Evolutionary conservation across 2,113 vertebrate genomes (phyloP).

Genomic region (Nanorana parkeri): DNA sequence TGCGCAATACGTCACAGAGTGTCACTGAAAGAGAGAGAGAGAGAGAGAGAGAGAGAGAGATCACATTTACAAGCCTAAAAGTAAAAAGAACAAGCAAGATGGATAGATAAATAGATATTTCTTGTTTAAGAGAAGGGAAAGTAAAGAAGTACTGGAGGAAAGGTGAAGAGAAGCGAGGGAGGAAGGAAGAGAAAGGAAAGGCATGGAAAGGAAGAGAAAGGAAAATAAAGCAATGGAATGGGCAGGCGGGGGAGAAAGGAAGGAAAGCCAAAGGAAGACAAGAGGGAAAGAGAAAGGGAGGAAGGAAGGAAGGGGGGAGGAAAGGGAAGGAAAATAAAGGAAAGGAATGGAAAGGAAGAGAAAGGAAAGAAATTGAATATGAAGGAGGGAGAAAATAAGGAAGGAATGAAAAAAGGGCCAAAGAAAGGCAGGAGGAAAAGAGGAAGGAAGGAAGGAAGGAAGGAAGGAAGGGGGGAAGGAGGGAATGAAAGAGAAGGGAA

Average conservation of each 20-base stretch:
- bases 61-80: too few relatives aligned
- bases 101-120: too few relatives aligned
- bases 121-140: too few relatives aligned
- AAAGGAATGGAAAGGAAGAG: neutral
- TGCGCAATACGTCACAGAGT: too few relatives aligned
- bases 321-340: neutral
- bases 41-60: too few relatives aligned
- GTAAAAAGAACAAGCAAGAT: too few relatives aligned
- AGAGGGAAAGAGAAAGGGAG: neutral
- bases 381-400: neutral
- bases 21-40: too few relatives aligned
- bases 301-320: too few relatives aligned
- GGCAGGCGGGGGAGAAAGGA: neutral
- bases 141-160: neutral
- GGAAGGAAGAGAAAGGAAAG: neutral
- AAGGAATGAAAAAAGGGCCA: neutral
- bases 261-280: neutral
- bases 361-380: neutral
- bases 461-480: neutral
- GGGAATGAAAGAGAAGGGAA: neutral
- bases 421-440: neutral
- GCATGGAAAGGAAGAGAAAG: neutral
- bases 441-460: too few relatives aligned
- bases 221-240: neutral
- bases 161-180: neutral